Conservation (phyloP, 2,113 vertebrate species). For the Bostrychus sinensis region DNA sequence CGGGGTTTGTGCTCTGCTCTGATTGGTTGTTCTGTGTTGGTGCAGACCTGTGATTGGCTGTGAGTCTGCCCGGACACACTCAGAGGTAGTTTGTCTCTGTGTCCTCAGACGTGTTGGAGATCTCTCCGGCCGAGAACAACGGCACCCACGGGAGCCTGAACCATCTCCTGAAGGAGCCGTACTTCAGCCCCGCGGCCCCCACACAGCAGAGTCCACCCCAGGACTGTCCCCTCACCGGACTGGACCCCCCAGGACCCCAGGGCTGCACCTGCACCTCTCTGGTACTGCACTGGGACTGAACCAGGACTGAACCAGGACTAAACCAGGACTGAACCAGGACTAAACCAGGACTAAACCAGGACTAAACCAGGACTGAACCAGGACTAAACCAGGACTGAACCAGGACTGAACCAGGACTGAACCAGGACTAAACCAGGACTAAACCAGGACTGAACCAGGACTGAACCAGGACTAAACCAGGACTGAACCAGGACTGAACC, state of each 20-base stretch:
- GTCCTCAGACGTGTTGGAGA: slow-evolving; percentile 72
- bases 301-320: background rate
- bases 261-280: slow-evolving; percentile 74
- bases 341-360: background rate
- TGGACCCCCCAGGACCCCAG: slow-evolving; percentile 55
- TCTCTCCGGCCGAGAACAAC: slow-evolving; percentile 76
- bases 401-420: background rate
- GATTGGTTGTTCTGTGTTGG: no score
- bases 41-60: no score
- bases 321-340: background rate
- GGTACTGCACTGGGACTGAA: slow-evolving; percentile 59
- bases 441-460: background rate
- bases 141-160: slow-evolving; percentile 83
- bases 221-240: slow-evolving; percentile 54
- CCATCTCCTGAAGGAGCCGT: slow-evolving; percentile 71
- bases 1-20: no score
- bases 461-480: background rate
- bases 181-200: slow-evolving; percentile 45
- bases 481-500: background rate
- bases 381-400: background rate
- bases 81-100: background rate
- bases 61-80: no score
- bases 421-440: background rate
- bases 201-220: slow-evolving; percentile 53
- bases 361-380: background rate